Evolutionary conservation across 2,888 invertebrate species (phyloP).

Genomic region (Nudaria mundana): DNA sequence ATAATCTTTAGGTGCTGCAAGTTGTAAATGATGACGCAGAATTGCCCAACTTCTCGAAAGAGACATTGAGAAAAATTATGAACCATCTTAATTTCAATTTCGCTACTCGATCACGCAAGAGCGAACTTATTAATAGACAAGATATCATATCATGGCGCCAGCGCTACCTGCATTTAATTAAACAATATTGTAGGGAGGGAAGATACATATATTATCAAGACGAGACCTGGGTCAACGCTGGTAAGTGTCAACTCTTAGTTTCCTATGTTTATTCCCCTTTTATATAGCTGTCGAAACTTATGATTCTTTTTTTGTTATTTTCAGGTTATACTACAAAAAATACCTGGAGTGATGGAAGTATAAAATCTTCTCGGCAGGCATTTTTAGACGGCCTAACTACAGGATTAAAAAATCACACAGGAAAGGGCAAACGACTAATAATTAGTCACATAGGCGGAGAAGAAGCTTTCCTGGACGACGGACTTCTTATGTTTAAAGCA

Average conservation of each 20-base stretch:
- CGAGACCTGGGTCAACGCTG: constrained; percentile 12
- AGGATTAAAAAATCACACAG: neutral
- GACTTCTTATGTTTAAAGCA: constrained; percentile 15
- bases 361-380: no score
- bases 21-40: no score
- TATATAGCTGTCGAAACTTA: neutral
- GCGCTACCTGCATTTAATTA: constrained; percentile 12
- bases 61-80: constrained; percentile 12
- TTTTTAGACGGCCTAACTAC: neutral
- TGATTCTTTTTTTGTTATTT: neutral
- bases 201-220: constrained; percentile 18
- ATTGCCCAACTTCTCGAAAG: neutral
- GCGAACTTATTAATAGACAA: constrained; percentile 13
- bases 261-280: neutral
- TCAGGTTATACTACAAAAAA: constrained; percentile 1
- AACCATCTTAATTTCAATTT: constrained; percentile 18
- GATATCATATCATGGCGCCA: constrained; percentile 25
- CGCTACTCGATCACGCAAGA: constrained; percentile 15
- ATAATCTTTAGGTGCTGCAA: neutral
- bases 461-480: constrained; percentile 23
- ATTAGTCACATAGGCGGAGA: constrained; percentile 23
- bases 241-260: constrained; percentile 1
- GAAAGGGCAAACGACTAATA: constrained; percentile 7
- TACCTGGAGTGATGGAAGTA: no score
- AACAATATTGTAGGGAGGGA: constrained; percentile 15